A percentile compares a stretch with the other conserved stretches of the same genome.
Evolutionary conservation across 2,113 vertebrate species (phyloP).

Genomic region (Ochotona princeps): DNA sequence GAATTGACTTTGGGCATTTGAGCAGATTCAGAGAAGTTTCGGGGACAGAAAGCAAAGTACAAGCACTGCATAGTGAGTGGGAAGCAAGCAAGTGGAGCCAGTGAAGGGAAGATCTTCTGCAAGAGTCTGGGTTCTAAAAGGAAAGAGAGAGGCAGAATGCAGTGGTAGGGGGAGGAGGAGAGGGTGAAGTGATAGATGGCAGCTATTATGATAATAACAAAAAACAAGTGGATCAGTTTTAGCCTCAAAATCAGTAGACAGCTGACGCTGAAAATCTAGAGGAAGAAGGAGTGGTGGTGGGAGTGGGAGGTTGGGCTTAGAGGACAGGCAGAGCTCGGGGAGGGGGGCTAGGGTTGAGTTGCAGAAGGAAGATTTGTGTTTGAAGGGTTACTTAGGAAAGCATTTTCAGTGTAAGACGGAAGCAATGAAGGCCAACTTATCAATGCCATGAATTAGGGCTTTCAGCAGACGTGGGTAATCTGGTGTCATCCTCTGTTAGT

Average conservation of each 20-base stretch:
- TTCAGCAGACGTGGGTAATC: neutral
- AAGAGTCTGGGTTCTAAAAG: neutral
- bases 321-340: neutral
- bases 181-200: neutral
- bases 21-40: neutral
- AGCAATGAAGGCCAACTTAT: constrained; percentile 16
- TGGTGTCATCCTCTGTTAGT: neutral
- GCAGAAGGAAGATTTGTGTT: neutral
- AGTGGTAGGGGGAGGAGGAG: neutral
- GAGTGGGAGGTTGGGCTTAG: neutral
- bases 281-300: neutral
- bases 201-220: neutral
- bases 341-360: neutral
- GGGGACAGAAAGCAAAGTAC: neutral
- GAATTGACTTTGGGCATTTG: neutral
- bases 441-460: neutral
- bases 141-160: neutral
- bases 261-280: neutral
- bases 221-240: neutral
- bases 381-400: constrained; percentile 3
- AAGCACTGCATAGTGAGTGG: neutral
- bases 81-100: neutral
- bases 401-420: neutral
- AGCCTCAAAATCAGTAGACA: neutral
- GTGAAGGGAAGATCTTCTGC: neutral